These are phyloP conservation scores for Coelinius sp. DNA, from an alignment of 2,888 invertebrate species.

Conservation along the genomic window DNA sequence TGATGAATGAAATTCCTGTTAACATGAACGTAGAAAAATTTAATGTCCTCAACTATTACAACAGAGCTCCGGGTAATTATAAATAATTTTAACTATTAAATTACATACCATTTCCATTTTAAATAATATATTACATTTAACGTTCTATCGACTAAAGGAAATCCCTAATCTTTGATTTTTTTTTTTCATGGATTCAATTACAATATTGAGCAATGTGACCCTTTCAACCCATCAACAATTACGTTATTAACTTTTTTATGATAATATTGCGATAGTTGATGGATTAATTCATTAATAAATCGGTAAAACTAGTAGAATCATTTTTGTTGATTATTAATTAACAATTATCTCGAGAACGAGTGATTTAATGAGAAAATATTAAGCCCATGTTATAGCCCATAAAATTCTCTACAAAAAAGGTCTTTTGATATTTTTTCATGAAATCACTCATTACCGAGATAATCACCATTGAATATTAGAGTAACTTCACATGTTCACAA, in stretches of 20 bases:
- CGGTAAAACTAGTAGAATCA: constrained; percentile 25
- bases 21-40: neutral
- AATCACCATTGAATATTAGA: too few relatives aligned
- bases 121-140: constrained; percentile 12
- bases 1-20: neutral
- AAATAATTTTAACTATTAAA: constrained; percentile 11
- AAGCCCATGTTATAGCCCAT: too few relatives aligned
- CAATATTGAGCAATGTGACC: neutral
- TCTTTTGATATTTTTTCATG: too few relatives aligned
- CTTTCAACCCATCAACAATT: neutral
- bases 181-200: neutral
- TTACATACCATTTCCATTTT: constrained; percentile 12
- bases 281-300: constrained; percentile 6
- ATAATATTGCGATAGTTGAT: neutral
- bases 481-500: too few relatives aligned
- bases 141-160: neutral
- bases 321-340: too few relatives aligned
- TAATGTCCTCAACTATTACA: neutral
- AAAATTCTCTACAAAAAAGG: too few relatives aligned
- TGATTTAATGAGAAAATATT: too few relatives aligned
- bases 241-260: neutral
- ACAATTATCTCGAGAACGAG: too few relatives aligned
- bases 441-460: too few relatives aligned
- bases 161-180: neutral
- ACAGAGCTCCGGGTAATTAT: constrained; percentile 4